Percentiles rank a stretch among this genome's conserved stretches.
These are phyloP conservation scores for Rhodeus uyekii DNA, from an alignment of 2,797 vertebrate genomes.

Conservation along the genomic window DNA sequence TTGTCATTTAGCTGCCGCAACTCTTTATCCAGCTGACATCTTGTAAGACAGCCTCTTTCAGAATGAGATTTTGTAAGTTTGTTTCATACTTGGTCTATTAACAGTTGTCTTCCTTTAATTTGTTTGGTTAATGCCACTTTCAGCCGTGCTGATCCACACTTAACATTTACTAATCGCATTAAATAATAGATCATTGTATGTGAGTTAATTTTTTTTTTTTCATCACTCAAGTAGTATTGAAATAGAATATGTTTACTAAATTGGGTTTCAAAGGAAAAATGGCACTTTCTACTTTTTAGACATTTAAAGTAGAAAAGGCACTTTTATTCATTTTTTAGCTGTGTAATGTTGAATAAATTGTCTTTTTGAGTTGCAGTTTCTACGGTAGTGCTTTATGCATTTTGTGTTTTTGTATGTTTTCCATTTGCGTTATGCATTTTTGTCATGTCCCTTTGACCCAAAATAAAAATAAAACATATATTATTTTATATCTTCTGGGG, in stretches of 20 bases:
- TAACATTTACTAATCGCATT: neutral
- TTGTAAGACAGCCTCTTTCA: neutral
- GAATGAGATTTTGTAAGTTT: neutral
- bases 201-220: neutral
- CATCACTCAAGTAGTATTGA: neutral
- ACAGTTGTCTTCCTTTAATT: neutral
- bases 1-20: conserved; percentile 30
- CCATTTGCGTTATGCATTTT: too few species aligned
- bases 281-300: neutral
- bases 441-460: too few species aligned
- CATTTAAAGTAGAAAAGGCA: neutral
- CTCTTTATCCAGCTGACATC: neutral
- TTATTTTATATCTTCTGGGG: neutral
- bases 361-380: neutral
- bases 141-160: neutral
- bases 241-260: neutral
- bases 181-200: neutral
- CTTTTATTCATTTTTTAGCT: neutral
- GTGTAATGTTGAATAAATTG: neutral
- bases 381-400: too few species aligned
- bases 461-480: neutral
- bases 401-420: too few species aligned
- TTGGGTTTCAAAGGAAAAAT: neutral
- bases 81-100: conserved; percentile 2
- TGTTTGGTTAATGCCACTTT: neutral